phyloP scores from a whole-genome alignment of 2,113 vertebrate species.

The Oreocharis arfaki region DNA sequence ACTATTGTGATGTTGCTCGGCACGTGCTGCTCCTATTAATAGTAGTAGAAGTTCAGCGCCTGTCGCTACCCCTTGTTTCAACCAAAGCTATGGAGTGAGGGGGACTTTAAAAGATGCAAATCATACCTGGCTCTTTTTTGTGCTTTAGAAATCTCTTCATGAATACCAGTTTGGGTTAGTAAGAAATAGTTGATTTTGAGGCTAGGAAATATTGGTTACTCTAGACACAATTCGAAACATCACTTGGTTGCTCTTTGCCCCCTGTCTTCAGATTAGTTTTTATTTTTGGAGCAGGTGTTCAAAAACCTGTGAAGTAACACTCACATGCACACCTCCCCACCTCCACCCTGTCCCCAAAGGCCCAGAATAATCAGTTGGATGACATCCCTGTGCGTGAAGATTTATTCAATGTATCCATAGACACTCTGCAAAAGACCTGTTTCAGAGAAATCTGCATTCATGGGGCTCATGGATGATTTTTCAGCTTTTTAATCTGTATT shows the following conservation, averaged over 20 bases:
- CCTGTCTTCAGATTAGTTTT: not conserved
- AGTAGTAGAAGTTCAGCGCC: not conserved
- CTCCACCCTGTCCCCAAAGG: not conserved
- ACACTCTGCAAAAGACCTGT: not conserved
- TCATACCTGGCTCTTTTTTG: not conserved
- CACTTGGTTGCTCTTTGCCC: not conserved
- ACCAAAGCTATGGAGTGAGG: not conserved
- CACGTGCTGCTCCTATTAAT: not conserved
- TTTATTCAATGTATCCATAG: rapidly evolving
- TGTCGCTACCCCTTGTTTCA: not conserved
- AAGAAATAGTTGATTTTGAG: not conserved
- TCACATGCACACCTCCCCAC: not conserved
- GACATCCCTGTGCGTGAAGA: not conserved
- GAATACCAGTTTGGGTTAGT: not conserved
- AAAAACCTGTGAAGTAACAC: not conserved
- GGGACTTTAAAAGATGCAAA: not conserved
- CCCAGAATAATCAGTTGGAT: not conserved
- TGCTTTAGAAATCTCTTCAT: not conserved
- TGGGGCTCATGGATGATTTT: not conserved
- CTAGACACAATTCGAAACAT: not conserved
- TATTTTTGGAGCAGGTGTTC: not conserved
- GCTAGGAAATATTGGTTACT: not conserved
- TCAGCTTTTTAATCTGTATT: not conserved
- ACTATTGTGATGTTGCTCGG: not conserved
- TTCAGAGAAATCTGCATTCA: not conserved